Evolutionary conservation across 2,888 invertebrate genomes (phyloP).

Genomic region (Sesia bembeciformis): DNA sequence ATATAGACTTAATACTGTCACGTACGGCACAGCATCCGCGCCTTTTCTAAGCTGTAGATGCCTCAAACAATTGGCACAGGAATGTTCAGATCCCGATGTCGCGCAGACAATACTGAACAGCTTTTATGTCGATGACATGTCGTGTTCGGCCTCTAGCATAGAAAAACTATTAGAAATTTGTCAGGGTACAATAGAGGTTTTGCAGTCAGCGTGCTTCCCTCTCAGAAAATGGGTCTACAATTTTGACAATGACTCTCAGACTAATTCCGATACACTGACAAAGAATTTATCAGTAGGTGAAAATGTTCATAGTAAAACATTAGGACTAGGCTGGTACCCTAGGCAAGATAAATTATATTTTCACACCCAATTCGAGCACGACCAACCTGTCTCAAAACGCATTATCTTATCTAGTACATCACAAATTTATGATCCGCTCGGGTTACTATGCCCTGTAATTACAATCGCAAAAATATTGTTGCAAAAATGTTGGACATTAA

Average conservation of each 20-base stretch:
- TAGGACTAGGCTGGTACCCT: slow-evolving; percentile 10
- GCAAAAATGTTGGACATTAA: slow-evolving; percentile 15
- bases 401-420: slow-evolving; percentile 12
- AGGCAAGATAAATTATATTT: slow-evolving; percentile 9
- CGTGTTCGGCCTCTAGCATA: slow-evolving; percentile 9
- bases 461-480: slow-evolving; percentile 16
- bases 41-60: slow-evolving; percentile 22
- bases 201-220: slow-evolving; percentile 11
- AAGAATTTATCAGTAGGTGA: slow-evolving; percentile 7
- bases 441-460: slow-evolving; percentile 10
- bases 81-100: slow-evolving; percentile 15
- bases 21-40: slow-evolving; percentile 22
- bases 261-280: neutral
- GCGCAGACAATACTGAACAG: slow-evolving; percentile 13
- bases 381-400: slow-evolving; percentile 12
- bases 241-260: neutral
- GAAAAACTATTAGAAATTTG: slow-evolving; percentile 6
- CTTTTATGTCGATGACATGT: slow-evolving; percentile 18
- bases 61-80: slow-evolving; percentile 19
- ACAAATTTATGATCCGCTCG: slow-evolving; percentile 16
- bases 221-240: slow-evolving; percentile 16
- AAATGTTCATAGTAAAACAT: slow-evolving; percentile 8
- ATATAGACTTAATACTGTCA: slow-evolving; percentile 19
- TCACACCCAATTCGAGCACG: slow-evolving; percentile 3
- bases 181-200: slow-evolving; percentile 2